Conservation (phyloP, 2,113 vertebrate genomes). For the Epinephelus moara region DNA sequence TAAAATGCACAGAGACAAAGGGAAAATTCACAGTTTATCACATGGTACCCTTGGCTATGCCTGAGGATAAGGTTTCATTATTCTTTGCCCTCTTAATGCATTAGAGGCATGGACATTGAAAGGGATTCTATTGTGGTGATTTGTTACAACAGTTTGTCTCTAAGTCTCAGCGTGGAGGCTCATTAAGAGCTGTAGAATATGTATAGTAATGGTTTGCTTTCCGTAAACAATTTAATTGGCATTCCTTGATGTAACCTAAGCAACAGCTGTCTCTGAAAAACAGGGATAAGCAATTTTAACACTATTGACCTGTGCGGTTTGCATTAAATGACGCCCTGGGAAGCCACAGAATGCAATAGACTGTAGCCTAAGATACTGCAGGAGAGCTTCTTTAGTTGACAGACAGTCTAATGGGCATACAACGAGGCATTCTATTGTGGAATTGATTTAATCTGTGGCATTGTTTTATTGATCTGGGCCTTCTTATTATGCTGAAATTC, state of each 20-base stretch:
- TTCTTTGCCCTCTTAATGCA: constrained; percentile 12
- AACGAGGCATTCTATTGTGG: constrained; percentile 45
- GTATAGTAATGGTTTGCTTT: constrained; percentile 22
- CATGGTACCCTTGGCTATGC: constrained; percentile 25
- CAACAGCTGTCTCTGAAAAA: constrained; percentile 27
- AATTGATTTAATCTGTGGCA: constrained; percentile 65
- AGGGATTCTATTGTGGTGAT: constrained; percentile 7
- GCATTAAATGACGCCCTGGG: constrained; percentile 43
- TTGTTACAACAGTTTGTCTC: constrained; percentile 15
- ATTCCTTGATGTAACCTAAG: constrained; percentile 26
- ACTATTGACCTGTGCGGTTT: constrained; percentile 54
- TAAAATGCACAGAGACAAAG: constrained; percentile 30
- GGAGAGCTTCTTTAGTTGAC: constrained; percentile 44
- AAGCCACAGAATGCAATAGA: constrained; percentile 31
- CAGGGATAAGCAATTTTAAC: constrained; percentile 47
- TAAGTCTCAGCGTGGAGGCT: constrained; percentile 10
- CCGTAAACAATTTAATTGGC: constrained; percentile 18
- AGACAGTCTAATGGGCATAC: constrained; percentile 48
- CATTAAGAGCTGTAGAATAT: constrained; percentile 38
- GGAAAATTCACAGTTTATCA: constrained; percentile 11
- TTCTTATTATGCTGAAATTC: constrained; percentile 70
- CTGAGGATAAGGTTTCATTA: constrained; percentile 30
- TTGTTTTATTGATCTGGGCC: constrained; percentile 72
- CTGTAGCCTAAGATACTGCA: constrained; percentile 45
- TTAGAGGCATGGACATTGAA: constrained; percentile 12